Evolutionary conservation across 2,888 invertebrate genomes (phyloP), one percentile per base, ranked within the genome.

Genomic region (Adelognathus sp.): DNA sequence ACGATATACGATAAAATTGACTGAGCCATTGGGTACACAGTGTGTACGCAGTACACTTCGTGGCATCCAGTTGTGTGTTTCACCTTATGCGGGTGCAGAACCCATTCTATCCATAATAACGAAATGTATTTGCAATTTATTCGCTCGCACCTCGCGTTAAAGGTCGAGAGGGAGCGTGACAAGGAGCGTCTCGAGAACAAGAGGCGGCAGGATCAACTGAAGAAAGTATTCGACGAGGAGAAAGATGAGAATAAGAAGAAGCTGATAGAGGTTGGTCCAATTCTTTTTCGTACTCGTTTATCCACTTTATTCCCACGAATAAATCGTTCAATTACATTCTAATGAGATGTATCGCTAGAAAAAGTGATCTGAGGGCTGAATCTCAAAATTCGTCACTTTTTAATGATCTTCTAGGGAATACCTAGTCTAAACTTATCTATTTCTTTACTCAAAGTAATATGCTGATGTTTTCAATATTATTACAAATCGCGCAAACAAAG

Each of bases 161-260:
- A 95, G 94, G 96, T 97, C 83, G 98, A 98, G 92, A 94, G 97
- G 77, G 97, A 97, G 92, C 93, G 97, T 82, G 97, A 98, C 87
- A 97, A 97, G 88, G 98, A 98, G 89, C 94, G 96, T 66, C 92
- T 97, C 81, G 98, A 98, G 88, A 95, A 96, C 82, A 97, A 97
- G 92, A 94, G 97, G 83, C 95, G 97, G 88, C 93, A 96, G 85
- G 97, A 98, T 67, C 97, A 97, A 87, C 92, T 97, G 78, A 97
- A 97, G 92, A 95, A 95, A 86, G 94, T 96, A 0, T 95, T 95
- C 3, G 98, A 98, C 86, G 97, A 97, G 90, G 98, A 98, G 89
- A 96, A 97, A 85, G 96, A 97, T 83, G 97, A 98, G 89, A 96
- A 96, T 63, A 96, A 96, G 88, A 95, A 96, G 88, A 98, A 98